Base-by-base conservation (phyloP, 2,113 vertebrate species). In the Coracopsis vasa region DNA sequence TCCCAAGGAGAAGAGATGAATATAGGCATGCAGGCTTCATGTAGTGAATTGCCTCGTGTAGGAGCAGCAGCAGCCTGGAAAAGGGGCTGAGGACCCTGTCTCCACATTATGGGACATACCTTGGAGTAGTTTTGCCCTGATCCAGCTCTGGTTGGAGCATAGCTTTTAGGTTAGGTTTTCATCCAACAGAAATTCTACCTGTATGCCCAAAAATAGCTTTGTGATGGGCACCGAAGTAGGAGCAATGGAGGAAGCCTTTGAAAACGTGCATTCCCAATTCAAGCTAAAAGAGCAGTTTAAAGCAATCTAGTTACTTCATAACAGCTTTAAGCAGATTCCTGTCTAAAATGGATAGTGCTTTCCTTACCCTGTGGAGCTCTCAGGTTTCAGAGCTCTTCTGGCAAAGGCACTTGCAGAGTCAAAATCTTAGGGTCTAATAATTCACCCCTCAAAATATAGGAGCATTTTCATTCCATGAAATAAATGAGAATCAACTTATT, bases 101-200 rank as follows among this genome's bases (percentile, higher is more conserved):
- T 37, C 45, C 16, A 5, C 1, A 0, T 64, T 39, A 25, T 72
- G n/a, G 9, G 62, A 28, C 2, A 83, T 48, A 21, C 6, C 10
- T 14, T 54, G 47, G 41, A 53, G 31, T 51, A 61, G 21, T n/a
- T 69, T 60, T 65, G 16, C 75, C 69, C 33, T 81, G 60, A 5
- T 54, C 39, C 28, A n/a, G 33, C 15, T 7, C 0, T 0, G 1
- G 7, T 18, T 91, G 64, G 37, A 77, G 28, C 70, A 19, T 1
- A 2, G 24, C 41, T 73, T 83, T 47, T 79, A 29, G 4, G 2
- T 87, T 86, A 88, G 35, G 41, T 42, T 70, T 88, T 88, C 28
- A 61, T 69, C 35, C 28, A 51, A 28, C 6, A 58, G 75, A 69
- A 88, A 41, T 72, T 77, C 29, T 86, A 13, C 12, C 47, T 65